phyloP scores from a whole-genome alignment of 1,140 invertebrate species.

The Lutraria rhynchaena region DNA sequence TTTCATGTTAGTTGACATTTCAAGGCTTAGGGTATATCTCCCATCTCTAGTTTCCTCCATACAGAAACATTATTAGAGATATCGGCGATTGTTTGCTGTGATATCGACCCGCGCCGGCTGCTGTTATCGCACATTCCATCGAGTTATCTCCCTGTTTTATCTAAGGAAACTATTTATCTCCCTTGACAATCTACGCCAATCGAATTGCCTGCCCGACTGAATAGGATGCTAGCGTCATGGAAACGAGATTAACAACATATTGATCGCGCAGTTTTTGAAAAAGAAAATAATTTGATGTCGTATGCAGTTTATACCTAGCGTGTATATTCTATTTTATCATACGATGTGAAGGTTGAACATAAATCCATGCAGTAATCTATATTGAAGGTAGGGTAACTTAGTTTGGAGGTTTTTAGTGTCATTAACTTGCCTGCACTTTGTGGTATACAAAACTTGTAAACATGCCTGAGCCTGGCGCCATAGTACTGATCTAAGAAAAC shows the following conservation, averaged over 20 bases:
- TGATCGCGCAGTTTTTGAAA: constrained; percentile 17
- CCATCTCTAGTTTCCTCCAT: constrained; percentile 17
- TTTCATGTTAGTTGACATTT: constrained; percentile 39
- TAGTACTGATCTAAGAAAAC: too few relatives aligned
- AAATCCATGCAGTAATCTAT: not conserved
- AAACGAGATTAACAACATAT: constrained; percentile 49
- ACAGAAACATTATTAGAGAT: constrained; percentile 40
- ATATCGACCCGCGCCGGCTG: constrained; percentile 29
- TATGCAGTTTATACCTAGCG: not conserved
- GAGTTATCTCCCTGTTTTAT: constrained; percentile 40
- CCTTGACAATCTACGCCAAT: constrained; percentile 31
- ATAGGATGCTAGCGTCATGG: constrained; percentile 32
- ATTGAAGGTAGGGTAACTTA: not conserved
- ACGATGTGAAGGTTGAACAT: not conserved
- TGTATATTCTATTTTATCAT: not conserved
- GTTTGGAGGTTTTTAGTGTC: constrained; percentile 2
- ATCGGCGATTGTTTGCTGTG: constrained; percentile 33
- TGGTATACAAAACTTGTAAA: too few relatives aligned
- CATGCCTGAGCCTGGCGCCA: too few relatives aligned
- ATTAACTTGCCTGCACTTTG: too few relatives aligned
- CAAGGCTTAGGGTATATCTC: constrained; percentile 6
- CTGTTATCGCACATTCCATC: constrained; percentile 40
- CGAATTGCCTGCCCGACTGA: constrained; percentile 31
- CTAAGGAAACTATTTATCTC: constrained; percentile 40
- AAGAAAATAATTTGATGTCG: not conserved